phyloP scores from a whole-genome alignment of 35 echinoderm and acorn worm genomes.

The Chiridota heheva region DNA sequence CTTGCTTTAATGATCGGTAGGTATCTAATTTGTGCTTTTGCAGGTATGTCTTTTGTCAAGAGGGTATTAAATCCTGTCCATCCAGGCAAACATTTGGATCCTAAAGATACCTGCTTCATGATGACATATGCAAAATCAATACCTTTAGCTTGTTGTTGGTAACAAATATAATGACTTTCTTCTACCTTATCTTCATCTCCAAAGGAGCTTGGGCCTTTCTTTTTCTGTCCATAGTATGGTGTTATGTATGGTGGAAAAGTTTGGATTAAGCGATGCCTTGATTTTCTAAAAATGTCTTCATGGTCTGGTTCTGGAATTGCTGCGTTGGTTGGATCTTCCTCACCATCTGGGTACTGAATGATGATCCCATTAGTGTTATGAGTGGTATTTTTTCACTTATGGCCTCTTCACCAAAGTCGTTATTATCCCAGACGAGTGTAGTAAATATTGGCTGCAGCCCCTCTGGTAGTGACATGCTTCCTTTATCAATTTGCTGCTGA shows the following conservation, averaged over 20 bases:
- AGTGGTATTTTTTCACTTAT: slow-evolving; percentile 53
- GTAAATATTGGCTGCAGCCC: slow-evolving; percentile 11
- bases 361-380: slow-evolving; percentile 65
- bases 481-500: slow-evolving; percentile 16
- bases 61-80: slow-evolving; percentile 65
- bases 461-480: slow-evolving; percentile 12
- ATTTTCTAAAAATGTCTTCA: neutral
- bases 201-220: neutral
- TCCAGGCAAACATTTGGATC: neutral
- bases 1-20: slow-evolving; percentile 63
- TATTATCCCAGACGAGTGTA: slow-evolving; percentile 71
- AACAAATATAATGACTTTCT: neutral
- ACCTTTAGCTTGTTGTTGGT: neutral
- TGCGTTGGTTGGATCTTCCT: neutral
- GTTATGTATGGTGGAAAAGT: neutral
- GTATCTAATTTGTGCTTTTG: slow-evolving; percentile 40
- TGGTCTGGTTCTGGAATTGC: neutral
- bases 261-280: neutral
- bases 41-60: neutral
- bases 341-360: slow-evolving; percentile 7
- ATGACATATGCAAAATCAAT: neutral
- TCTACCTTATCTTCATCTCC: neutral
- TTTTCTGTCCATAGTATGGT: neutral
- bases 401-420: slow-evolving; percentile 69
- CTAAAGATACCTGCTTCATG: neutral